A percentile compares a stretch with the other conserved stretches of the same genome.
These are phyloP conservation scores for Antigone vipio DNA, from an alignment of 2,113 vertebrate genomes.

Conservation along the genomic window DNA sequence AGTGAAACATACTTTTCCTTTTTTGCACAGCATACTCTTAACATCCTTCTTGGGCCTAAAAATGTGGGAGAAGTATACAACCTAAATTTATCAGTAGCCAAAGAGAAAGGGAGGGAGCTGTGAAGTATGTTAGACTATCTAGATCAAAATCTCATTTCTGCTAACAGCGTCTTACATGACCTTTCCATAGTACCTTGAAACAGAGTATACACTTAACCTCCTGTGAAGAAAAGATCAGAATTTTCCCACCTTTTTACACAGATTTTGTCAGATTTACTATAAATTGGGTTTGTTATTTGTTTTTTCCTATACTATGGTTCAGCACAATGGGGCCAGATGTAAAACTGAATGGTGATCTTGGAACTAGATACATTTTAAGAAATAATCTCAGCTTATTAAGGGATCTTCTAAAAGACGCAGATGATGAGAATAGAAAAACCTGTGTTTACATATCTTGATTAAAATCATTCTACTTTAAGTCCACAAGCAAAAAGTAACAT, in stretches of 20 bases:
- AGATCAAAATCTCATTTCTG: not conserved
- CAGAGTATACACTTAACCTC: not conserved
- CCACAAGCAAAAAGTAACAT: not conserved
- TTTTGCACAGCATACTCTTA: not conserved
- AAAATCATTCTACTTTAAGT: not conserved
- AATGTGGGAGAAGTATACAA: not conserved
- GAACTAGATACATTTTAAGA: not conserved
- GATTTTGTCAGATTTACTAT: not conserved
- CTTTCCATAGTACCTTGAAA: not conserved
- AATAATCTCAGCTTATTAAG: not conserved
- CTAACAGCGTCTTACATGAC: not conserved
- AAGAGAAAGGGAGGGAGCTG: not conserved
- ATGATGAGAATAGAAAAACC: not conserved
- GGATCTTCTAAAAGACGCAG: not conserved
- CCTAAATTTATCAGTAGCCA: not conserved
- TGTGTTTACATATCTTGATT: not conserved
- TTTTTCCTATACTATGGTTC: not conserved
- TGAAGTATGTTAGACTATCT: not conserved
- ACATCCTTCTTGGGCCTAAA: not conserved
- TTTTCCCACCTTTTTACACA: not conserved
- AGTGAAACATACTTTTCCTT: not conserved
- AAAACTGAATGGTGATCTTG: not conserved
- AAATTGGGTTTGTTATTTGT: not conserved
- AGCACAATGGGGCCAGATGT: not conserved
- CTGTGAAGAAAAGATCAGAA: not conserved